Conservation (phyloP, 2,888 invertebrate genomes). For the Thereva unica region DNA sequence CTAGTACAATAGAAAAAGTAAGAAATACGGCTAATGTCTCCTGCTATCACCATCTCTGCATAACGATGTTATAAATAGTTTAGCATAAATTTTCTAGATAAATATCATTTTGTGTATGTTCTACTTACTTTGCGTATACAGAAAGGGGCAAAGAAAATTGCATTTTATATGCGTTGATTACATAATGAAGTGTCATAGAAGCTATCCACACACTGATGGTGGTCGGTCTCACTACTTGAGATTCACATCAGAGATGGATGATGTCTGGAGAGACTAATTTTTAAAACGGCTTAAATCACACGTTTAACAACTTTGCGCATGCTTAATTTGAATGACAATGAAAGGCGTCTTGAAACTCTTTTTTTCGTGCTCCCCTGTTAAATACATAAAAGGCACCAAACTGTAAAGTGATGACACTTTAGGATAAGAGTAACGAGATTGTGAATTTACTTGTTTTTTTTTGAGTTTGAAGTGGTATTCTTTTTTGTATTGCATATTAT, state of each 20-base stretch:
- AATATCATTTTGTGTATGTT: too few relatives aligned
- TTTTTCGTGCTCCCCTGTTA: too few relatives aligned
- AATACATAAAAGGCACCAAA: slow-evolving; percentile 22
- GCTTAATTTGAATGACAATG: slow-evolving; percentile 33
- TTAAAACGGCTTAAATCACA: slow-evolving; percentile 1
- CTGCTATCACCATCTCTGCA: too few relatives aligned
- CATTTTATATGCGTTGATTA: slow-evolving; percentile 16
- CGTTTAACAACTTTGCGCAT: slow-evolving; percentile 29
- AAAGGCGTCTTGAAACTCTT: slow-evolving; percentile 3
- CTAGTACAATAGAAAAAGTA: too few relatives aligned
- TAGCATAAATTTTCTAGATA: too few relatives aligned
- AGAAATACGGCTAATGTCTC: too few relatives aligned
- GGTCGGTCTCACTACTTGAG: slow-evolving; percentile 11
- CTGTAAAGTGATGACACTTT: slow-evolving; percentile 8
- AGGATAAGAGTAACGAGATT: slow-evolving; percentile 22
- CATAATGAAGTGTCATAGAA: slow-evolving; percentile 12
- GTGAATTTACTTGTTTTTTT: slow-evolving; percentile 20
- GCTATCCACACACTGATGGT: slow-evolving; percentile 6
- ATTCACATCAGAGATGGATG: neutral
- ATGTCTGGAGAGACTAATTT: too few relatives aligned
- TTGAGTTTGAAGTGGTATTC: slow-evolving; percentile 7
- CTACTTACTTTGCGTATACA: too few relatives aligned
- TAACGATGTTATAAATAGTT: too few relatives aligned
- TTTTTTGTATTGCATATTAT: neutral
- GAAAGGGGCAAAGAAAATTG: neutral